phyloP scores from a whole-genome alignment of 2,113 vertebrate genomes.

The Mirounga angustirostris region DNA sequence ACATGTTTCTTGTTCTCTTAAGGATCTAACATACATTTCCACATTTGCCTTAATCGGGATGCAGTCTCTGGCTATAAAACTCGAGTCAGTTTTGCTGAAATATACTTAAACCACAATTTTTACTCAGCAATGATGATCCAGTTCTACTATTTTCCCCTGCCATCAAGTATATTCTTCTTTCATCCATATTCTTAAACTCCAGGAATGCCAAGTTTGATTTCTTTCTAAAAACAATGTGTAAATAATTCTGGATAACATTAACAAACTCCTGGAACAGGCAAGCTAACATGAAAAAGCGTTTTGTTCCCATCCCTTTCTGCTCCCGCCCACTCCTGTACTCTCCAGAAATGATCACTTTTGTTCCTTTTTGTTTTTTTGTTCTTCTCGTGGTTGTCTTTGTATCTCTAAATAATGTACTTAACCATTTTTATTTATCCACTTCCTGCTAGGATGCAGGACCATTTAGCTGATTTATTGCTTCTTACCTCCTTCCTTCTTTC shows the following conservation, averaged over 20 bases:
- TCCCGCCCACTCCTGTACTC: not conserved
- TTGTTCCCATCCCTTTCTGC: not conserved
- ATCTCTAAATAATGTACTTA: not conserved
- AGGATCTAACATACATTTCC: accelerated
- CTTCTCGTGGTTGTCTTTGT: not conserved
- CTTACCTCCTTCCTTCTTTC: not conserved
- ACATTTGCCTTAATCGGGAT: not conserved
- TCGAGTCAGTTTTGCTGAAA: not conserved
- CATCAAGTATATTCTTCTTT: not conserved
- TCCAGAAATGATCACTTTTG: not conserved
- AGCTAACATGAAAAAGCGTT: not conserved
- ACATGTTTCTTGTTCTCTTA: not conserved
- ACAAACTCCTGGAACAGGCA: not conserved
- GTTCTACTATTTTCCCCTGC: not conserved
- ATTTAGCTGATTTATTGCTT: not conserved
- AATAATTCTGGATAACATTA: not conserved
- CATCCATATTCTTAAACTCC: not conserved
- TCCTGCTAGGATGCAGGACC: not conserved
- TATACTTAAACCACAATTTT: not conserved
- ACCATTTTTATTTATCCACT: not conserved
- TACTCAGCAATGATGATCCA: not conserved
- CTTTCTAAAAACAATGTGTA: not conserved
- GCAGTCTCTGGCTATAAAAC: not conserved
- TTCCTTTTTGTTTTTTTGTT: not conserved
- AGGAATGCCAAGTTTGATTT: not conserved